Evolutionary conservation across 2,113 vertebrate genomes (phyloP).

Genomic region (Chlorodrepanis virens): DNA sequence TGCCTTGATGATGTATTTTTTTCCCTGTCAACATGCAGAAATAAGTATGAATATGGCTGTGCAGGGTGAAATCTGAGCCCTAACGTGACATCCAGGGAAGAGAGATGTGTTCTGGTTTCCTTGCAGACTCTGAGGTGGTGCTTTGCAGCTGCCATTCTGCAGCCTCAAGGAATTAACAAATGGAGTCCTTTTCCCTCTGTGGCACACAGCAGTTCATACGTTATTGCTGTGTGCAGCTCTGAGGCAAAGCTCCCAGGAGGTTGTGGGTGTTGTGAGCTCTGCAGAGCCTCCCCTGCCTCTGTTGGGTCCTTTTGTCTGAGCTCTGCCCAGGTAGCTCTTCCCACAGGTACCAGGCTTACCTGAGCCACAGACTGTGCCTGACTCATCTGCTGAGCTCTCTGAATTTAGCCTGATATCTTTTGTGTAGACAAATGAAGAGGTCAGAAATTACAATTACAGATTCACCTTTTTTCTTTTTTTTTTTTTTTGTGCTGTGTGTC

Average conservation of each 20-base stretch:
- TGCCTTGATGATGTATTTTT: background rate
- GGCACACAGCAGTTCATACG: background rate
- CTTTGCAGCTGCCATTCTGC: background rate
- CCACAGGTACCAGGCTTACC: background rate
- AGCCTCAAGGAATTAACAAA: background rate
- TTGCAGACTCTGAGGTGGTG: background rate
- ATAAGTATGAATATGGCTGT: background rate
- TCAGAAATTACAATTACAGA: background rate
- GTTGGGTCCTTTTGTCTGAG: background rate
- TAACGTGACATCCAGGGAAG: background rate
- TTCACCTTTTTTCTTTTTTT: background rate
- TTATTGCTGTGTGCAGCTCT: background rate
- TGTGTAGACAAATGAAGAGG: background rate
- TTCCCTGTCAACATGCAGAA: background rate
- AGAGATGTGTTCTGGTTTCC: background rate
- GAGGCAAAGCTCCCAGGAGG: background rate
- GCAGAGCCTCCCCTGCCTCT: background rate
- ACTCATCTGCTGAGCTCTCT: background rate
- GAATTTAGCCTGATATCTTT: background rate
- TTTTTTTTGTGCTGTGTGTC: rapidly evolving
- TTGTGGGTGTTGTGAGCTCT: background rate
- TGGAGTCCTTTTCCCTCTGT: background rate
- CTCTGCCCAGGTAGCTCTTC: background rate
- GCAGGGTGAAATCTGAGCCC: background rate
- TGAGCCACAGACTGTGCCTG: background rate